Base-by-base conservation (phyloP, 2,888 invertebrate genomes). In the Apamea sordens region DNA sequence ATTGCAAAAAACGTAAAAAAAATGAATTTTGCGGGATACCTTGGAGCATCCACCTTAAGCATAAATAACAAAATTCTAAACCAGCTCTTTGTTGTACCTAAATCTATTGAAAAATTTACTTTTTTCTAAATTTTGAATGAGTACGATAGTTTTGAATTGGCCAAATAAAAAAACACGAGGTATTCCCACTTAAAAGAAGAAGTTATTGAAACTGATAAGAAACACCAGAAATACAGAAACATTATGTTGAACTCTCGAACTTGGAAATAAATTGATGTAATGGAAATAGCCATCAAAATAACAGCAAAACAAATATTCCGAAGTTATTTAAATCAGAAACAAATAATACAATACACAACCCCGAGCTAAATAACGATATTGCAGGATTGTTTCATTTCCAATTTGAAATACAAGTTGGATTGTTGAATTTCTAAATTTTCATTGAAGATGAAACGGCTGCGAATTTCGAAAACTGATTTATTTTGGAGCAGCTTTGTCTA, bases 321-420 rank as follows among this genome's bases (percentile, higher is more conserved):
- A 63, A 76, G 56, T 76, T 63, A 77, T 78, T 75, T 63, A 70
- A 78, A 86, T 86, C 64, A 69, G 72, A 75, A 70, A 75, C 63
- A 80, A 76, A 67, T 28, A 73, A 73, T 32, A 79, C 21, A 73
- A 70, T 76, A 78, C 15, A 53, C 61, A 71, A 28, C 41, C 13
- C 32, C 13, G 32, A 68, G 64, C 32, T 8, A 61, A 88, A 82
- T 73, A 75, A 53, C 61, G 59, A 75, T 78, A 77, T 32, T 63
- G 32, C 65, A 44, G 69, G 41, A 74, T 80, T 77, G 67, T 78
- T 86, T 80, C 70, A 73, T 75, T 78, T 82, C 36, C 36, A 84
- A 74, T 65, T 78, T 70, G 63, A 77, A 82, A 77, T 77, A 64
- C 73, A 84, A 82, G 75, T 76, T 79, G 50, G 67, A 73, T 47